These are phyloP conservation scores for Hemicentrotus pulcherrimus DNA, from an alignment of 35 echinoderm and acorn worm genomes.

Conservation along the genomic window DNA sequence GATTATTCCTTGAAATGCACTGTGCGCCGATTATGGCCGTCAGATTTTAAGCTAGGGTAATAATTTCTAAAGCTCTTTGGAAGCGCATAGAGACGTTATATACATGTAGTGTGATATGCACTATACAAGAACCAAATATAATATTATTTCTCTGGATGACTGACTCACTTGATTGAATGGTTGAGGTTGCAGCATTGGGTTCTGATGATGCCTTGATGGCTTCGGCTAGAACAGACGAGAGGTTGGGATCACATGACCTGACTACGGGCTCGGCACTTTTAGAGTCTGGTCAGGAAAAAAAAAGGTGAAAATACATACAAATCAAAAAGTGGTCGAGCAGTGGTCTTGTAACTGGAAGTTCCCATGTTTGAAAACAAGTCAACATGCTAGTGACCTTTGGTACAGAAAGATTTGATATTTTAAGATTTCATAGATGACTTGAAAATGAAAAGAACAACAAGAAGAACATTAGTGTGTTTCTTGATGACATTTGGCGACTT, in stretches of 20 bases:
- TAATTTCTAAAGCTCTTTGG: too few relatives aligned
- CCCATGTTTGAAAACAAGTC: not conserved
- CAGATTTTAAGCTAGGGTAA: too few relatives aligned
- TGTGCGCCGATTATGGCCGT: too few relatives aligned
- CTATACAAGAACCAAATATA: too few relatives aligned
- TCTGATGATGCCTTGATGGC: not conserved
- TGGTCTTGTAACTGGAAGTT: not conserved
- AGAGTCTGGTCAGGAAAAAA: not conserved
- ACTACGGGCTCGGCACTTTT: not conserved
- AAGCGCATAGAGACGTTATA: too few relatives aligned
- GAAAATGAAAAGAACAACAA: not conserved
- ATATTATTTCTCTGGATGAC: not conserved
- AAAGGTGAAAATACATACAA: too few relatives aligned
- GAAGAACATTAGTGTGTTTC: too few relatives aligned
- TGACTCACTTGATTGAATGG: not conserved
- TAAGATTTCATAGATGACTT: not conserved
- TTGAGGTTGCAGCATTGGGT: not conserved
- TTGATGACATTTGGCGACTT: too few relatives aligned
- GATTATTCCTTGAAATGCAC: too few relatives aligned
- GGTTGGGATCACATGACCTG: conserved; percentile 58
- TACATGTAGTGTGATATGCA: too few relatives aligned
- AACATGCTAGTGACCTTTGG: not conserved
- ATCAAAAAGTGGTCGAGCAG: too few relatives aligned
- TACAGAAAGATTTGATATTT: not conserved
- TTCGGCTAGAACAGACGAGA: conserved; percentile 46